phyloP scores from a whole-genome alignment of 2,888 invertebrate genomes.

The Eupithecia vulgata region DNA sequence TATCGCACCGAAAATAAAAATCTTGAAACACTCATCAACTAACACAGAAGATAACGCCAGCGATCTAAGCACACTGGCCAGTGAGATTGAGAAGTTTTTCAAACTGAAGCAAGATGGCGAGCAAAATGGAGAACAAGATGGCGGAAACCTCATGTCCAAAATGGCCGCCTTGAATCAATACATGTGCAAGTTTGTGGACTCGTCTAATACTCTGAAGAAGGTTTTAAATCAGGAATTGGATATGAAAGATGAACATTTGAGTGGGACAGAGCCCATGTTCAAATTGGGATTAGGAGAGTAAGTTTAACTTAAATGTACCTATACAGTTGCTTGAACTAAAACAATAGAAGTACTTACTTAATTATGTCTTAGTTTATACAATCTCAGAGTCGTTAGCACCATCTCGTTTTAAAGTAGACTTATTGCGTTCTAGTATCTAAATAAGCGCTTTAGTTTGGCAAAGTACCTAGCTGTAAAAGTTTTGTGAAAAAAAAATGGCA shows the following conservation, averaged over 20 bases:
- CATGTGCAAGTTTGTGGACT: constrained; percentile 75
- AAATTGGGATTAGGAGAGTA: constrained; percentile 69
- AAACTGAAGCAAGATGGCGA: constrained; percentile 40
- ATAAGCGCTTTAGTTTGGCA: too few species aligned
- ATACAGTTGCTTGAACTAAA: neutral
- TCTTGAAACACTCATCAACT: constrained; percentile 64
- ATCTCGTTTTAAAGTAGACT: too few species aligned
- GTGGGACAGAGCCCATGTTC: constrained; percentile 57
- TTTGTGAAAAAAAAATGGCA: too few species aligned
- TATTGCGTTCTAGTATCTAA: too few species aligned
- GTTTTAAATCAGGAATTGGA: constrained; percentile 67
- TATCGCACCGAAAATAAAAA: constrained; percentile 67
- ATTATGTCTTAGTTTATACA: too few species aligned
- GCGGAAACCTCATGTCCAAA: constrained; percentile 60
- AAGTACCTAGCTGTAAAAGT: too few species aligned
- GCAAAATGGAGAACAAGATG: constrained; percentile 45
- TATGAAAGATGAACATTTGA: constrained; percentile 53
- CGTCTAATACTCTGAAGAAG: constrained; percentile 70
- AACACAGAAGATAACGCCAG: constrained; percentile 59
- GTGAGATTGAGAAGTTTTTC: constrained; percentile 63
- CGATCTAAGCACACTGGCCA: constrained; percentile 49
- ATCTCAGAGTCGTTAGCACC: too few species aligned
- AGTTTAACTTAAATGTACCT: constrained; percentile 49
- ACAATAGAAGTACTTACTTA: too few species aligned
- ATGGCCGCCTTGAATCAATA: constrained; percentile 72